Percentiles rank a stretch among this genome's conserved stretches.
Evolutionary conservation across 2,888 invertebrate genomes (phyloP).

Genomic region (Punctoribates punctum): DNA sequence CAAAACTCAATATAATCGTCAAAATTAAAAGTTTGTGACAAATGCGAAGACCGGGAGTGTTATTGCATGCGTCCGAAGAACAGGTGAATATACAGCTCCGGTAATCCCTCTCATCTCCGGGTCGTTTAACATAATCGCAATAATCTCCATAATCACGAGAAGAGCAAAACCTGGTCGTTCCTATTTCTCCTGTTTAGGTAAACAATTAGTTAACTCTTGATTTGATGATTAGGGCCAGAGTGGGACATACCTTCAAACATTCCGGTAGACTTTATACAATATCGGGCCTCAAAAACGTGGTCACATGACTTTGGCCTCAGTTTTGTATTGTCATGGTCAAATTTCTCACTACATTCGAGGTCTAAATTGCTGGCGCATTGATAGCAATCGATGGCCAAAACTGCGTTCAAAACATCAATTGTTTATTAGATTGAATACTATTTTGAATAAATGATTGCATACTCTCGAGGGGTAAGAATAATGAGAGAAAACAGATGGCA

Average conservation of each 20-base stretch:
- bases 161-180: slow-evolving; percentile 81
- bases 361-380: slow-evolving; percentile 81
- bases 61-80: slow-evolving; percentile 75
- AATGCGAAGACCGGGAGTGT: slow-evolving; percentile 50
- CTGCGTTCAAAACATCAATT: slow-evolving; percentile 53
- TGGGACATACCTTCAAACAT: slow-evolving; percentile 61
- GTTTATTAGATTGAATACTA: background rate
- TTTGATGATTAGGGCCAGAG: background rate
- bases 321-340: slow-evolving; percentile 49
- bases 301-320: slow-evolving; percentile 62
- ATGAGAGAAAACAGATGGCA: too few relatives aligned
- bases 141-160: slow-evolving; percentile 80
- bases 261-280: slow-evolving; percentile 83
- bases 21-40: background rate
- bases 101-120: slow-evolving; percentile 77
- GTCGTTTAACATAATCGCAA: slow-evolving; percentile 78
- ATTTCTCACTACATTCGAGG: slow-evolving; percentile 74
- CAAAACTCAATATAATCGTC: background rate
- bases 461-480: too few relatives aligned
- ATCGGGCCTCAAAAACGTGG: slow-evolving; percentile 71
- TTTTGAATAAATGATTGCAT: too few relatives aligned
- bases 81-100: slow-evolving; percentile 85
- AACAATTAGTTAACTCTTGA: too few relatives aligned
- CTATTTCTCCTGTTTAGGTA: slow-evolving; percentile 68
- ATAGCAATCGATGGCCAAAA: slow-evolving; percentile 71